These are phyloP conservation scores for Bradypodion ventrale DNA, from an alignment of 2,797 vertebrate species.

Conservation along the genomic window DNA sequence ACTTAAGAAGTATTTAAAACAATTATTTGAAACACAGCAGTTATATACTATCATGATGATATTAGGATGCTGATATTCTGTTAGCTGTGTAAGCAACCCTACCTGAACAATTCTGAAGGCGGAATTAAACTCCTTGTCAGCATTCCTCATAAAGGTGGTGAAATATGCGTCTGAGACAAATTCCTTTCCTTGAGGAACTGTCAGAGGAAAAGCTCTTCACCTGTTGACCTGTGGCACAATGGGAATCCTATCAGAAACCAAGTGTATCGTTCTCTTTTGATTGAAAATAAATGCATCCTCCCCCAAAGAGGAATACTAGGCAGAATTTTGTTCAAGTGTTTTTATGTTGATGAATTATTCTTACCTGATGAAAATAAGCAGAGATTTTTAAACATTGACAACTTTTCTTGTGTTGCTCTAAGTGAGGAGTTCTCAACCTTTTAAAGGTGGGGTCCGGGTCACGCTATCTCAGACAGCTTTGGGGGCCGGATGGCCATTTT, in stretches of 20 bases:
- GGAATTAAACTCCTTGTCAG: slow-evolving; percentile 10
- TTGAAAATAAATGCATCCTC: slow-evolving; percentile 5
- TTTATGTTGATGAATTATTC: slow-evolving; percentile 71
- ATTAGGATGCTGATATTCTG: background rate
- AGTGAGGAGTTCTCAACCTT: too few species aligned
- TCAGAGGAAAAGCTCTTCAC: slow-evolving; percentile 48
- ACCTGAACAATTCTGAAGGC: background rate
- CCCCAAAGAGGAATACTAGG: slow-evolving; percentile 49
- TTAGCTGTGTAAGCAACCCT: background rate
- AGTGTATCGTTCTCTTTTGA: slow-evolving; percentile 31
- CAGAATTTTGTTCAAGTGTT: slow-evolving; percentile 67
- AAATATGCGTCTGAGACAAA: slow-evolving; percentile 31
- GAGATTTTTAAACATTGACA: slow-evolving; percentile 65
- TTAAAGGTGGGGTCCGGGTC: too few species aligned
- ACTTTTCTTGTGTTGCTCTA: slow-evolving; percentile 63
- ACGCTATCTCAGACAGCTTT: too few species aligned
- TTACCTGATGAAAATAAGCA: slow-evolving; percentile 37
- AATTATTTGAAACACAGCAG: background rate
- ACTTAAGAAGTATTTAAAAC: background rate
- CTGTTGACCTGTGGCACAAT: slow-evolving; percentile 21
- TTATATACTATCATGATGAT: background rate
- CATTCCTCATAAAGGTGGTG: slow-evolving; percentile 34
- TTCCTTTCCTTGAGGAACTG: slow-evolving; percentile 47
- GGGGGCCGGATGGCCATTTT: too few species aligned
- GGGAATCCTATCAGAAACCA: slow-evolving; percentile 34